Base-by-base conservation (phyloP, 2,113 vertebrate species). In the Asarcornis scutulata region DNA sequence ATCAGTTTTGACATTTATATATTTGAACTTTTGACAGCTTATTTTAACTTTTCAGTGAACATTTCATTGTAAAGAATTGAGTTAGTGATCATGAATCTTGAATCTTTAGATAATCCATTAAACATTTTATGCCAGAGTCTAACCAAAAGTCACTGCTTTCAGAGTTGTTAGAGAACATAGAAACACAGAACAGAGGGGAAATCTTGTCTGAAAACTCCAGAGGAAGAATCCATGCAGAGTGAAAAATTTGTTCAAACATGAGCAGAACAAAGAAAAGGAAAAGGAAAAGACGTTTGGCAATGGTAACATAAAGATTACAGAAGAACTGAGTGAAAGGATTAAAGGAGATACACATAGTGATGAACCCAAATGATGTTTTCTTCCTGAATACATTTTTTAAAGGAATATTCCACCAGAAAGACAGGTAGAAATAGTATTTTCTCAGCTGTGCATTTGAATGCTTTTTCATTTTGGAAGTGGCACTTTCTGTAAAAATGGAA, bases 231-330 rank as follows among this genome's bases (percentile, higher is more conserved):
- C 42, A 26, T 32, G 3, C 11, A 53, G 27, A 58, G n/a, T 72
- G 21, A 22, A 73, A 92, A 85, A 40, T 18, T 46, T 68, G 3
- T 77, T 50, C 59, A 60, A 91, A 83, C 6, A 73, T 71, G 55
- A 17, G 42, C 14, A 77, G 38, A 64, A 74, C 32, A 13, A 81
- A 17, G 29, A 74, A 86, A 76, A 58, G 5, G 58, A 80, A 29
- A 88, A 75, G 5, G 58, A 80, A 29, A 88, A 75, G 22, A 36
- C 1, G 50, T 90, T 63, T 62, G 21, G 3, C 20, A 36, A 7
- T 48, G 22, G 36, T 29, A 22, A 4, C 4, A 46, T 71, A 42
- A 74, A 0, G 3, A 32, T 52, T 83, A 38, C 0, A 0, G 25
- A 59, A 59, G 8, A 75, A 85, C 71, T 63, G 9, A 68, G 3